Evolutionary conservation across 2,888 invertebrate genomes (phyloP).

Genomic region (Dysmachus trigonus): DNA sequence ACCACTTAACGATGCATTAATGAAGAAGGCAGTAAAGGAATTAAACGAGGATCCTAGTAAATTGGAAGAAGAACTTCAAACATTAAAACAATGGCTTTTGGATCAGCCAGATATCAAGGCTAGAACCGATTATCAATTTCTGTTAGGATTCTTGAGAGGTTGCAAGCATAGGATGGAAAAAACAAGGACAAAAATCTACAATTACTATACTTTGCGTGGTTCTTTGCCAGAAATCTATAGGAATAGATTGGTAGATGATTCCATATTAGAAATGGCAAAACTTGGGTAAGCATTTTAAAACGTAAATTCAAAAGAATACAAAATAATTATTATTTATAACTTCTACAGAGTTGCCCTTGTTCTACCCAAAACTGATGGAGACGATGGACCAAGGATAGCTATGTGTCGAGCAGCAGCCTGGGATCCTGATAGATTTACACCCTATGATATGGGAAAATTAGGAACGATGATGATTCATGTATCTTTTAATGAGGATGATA

Average conservation of each 20-base stretch:
- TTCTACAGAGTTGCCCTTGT: not conserved
- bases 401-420: not conserved
- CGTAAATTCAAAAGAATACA: not conserved
- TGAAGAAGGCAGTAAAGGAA: not conserved
- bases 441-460: slow-evolving; percentile 65
- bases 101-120: slow-evolving; percentile 69
- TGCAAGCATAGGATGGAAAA: slow-evolving; percentile 69
- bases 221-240: not conserved
- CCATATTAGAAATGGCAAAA: not conserved
- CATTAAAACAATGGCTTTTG: slow-evolving; percentile 65
- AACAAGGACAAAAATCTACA: not conserved
- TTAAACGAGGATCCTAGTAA: not conserved
- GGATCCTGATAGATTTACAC: slow-evolving; percentile 62
- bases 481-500: slow-evolving; percentile 69
- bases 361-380: not conserved
- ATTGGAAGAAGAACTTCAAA: not conserved
- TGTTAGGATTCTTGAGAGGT: slow-evolving; percentile 69
- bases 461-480: slow-evolving; percentile 69
- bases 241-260: not conserved
- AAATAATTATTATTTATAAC: not conserved
- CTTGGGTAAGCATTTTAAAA: not conserved
- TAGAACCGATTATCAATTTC: slow-evolving; percentile 70
- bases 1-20: not conserved
- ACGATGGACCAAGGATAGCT: not conserved
- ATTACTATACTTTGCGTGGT: not conserved